phyloP scores from a whole-genome alignment of 2,797 vertebrate species.

The Sebastes matsubarae region DNA sequence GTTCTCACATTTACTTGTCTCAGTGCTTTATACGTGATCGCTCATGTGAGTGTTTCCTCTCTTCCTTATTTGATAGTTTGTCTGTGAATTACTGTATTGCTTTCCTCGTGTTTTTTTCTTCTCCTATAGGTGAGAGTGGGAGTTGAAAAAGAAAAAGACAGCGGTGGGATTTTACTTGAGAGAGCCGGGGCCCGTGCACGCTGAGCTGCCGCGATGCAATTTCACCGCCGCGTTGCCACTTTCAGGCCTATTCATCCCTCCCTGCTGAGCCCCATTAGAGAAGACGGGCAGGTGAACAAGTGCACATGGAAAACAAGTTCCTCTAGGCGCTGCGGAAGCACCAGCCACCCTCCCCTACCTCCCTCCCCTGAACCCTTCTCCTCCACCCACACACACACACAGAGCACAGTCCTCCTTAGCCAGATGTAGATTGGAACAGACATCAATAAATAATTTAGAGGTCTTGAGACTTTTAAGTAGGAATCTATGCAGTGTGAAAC shows the following conservation, averaged over 20 bases:
- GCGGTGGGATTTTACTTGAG: constrained; percentile 62
- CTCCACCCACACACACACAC: constrained; percentile 36
- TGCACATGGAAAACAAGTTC: constrained; percentile 90
- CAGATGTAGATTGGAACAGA: constrained; percentile 91
- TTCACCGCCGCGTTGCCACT: constrained; percentile 58
- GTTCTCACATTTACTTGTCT: constrained; percentile 43
- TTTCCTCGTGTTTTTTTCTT: constrained; percentile 7
- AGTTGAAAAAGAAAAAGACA: constrained; percentile 52
- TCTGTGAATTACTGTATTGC: constrained; percentile 44
- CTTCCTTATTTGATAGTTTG: constrained; percentile 25
- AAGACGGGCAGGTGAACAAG: constrained; percentile 83
- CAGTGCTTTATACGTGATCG: constrained; percentile 19
- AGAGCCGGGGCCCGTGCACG: constrained; percentile 36
- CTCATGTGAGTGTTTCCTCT: constrained; percentile 18
- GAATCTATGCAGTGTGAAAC: constrained; percentile 89
- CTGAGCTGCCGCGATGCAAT: constrained; percentile 70
- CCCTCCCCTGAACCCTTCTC: neutral
- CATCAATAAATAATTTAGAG: constrained; percentile 98
- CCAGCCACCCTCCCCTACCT: constrained; percentile 5
- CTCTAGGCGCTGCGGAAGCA: constrained; percentile 84
- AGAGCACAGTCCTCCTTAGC: constrained; percentile 71
- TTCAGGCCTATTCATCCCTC: constrained; percentile 73
- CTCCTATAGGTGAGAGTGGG: constrained; percentile 26
- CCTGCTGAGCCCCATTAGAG: constrained; percentile 85
- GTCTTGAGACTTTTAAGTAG: constrained; percentile 94